Evolutionary conservation across 2,888 invertebrate genomes (phyloP).

Genomic region (Eueremaeus valkanovi): DNA sequence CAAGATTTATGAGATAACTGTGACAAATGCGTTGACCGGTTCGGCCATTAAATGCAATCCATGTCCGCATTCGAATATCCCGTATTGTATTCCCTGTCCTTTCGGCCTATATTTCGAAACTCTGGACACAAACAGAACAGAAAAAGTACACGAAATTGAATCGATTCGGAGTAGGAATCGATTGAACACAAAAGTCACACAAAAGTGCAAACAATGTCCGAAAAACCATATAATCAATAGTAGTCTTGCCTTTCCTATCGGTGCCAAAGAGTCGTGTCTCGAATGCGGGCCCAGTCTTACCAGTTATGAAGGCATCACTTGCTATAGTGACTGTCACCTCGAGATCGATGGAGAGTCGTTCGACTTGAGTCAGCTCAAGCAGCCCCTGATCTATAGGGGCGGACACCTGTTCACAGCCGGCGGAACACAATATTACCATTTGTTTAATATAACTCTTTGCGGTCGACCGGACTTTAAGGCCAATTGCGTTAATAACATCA

Average conservation of each 20-base stretch:
- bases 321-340: slow-evolving; percentile 55
- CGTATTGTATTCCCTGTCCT: slow-evolving; percentile 58
- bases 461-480: slow-evolving; percentile 50
- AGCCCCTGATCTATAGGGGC: slow-evolving; percentile 49
- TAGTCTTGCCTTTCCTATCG: slow-evolving; percentile 50
- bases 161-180: neutral
- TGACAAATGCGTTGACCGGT: slow-evolving; percentile 58
- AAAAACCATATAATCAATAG: slow-evolving; percentile 51
- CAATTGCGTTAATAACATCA: slow-evolving; percentile 56
- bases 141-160: neutral
- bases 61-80: slow-evolving; percentile 48
- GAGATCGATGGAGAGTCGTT: slow-evolving; percentile 50
- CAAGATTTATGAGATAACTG: slow-evolving; percentile 56
- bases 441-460: slow-evolving; percentile 58
- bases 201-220: slow-evolving; percentile 56
- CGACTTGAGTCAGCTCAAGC: slow-evolving; percentile 49
- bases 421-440: slow-evolving; percentile 58
- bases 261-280: slow-evolving; percentile 53
- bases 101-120: slow-evolving; percentile 55
- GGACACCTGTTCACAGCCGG: slow-evolving; percentile 54
- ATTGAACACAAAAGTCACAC: slow-evolving; percentile 43
- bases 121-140: neutral
- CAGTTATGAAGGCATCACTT: slow-evolving; percentile 53
- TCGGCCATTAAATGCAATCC: slow-evolving; percentile 58
- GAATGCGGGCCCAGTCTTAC: slow-evolving; percentile 56